Evolutionary conservation across 2,113 vertebrate genomes (phyloP), one percentile per base, ranked within the genome.

Genomic region (Apodemus speciosus): DNA sequence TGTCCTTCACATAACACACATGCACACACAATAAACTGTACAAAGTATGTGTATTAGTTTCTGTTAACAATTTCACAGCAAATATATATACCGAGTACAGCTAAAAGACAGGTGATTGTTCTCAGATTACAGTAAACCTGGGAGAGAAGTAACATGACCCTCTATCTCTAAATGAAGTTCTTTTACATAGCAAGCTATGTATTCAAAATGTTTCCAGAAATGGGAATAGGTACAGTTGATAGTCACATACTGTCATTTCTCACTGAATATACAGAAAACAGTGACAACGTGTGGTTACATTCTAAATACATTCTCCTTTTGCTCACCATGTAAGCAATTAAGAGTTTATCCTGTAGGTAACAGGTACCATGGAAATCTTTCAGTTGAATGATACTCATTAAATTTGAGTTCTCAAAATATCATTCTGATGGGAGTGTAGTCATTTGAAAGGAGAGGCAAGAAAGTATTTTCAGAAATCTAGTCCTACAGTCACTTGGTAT

Each of bases 121-220:
- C 27, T 68, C 64, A 62, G 20, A 27, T 38, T n/a, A 46, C 23
- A 66, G 46, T 68, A 92, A 84, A 60, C 15, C 3, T 38, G 5
- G 30, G 1, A 43, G 30, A 20, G 35, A 38, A 79, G 56, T n/a
- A 73, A 88, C 16, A 27, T 10, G 27, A n/a, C 43, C 16, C 3
- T 73, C 7, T 76, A 23, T 23, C 9, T 90, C 9, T 15, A 75
- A 51, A 89, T 20, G 43, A 89, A 95, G 79, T n/a, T 18, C 2
- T 83, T 85, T 92, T 38, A 53, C 21, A 77, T 62, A 58, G 3
- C 15, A 86, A 93, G 35, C 21, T 35, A 38, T 58, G 16, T 79
- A 21, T 85, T 94, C 32, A 62, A 79, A 88, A 94, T 60, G 9
- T 93, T 95, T 79, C n/a, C 35, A 38, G 40, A 93, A 66, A 51